Evolutionary conservation across 2,888 invertebrate species (phyloP), one percentile per base, ranked within the genome.

Genomic region (Campoplex nolae): DNA sequence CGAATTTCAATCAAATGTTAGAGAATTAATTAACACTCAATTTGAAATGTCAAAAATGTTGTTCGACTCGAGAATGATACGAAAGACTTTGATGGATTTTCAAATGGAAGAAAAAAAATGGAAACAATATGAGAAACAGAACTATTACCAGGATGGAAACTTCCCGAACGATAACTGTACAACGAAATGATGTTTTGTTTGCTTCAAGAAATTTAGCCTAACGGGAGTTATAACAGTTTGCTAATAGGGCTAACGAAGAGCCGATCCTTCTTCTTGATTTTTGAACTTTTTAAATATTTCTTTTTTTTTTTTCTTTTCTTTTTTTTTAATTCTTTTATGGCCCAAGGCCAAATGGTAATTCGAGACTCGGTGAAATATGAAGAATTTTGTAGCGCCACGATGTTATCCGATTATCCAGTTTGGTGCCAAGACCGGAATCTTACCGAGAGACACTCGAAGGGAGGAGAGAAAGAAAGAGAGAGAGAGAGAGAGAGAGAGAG

Each of bases 151-250:
- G 23, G 28, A 32, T 11, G 6, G 28, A 45, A 1, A 9, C 45
- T 11, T 28, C 18, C 4, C 16, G 51, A n/a, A 35, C 11, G 51
- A 23, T 67, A 67, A 68, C 54, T 54, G 54, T 68, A 8, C 51
- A 54, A 23, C 23, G 3, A 48, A n/a, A 16, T 70, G 35, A 32
- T 18, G 65, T 35, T 9, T 28, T 68, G 42, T 70, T 84, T 51
- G 62, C 68, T 45, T 56, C n/a, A 35, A 62, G 4, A 48, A 67
- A 16, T 82, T 73, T 58, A 35, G 38, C 38, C n/a, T 65, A 81
- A 77, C 77, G 73, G 54, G 18, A 70, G 23, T 58, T 74, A 77
- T 77, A 77, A 85, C 77, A 73, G 73, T 68, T 77, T 78, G n/a
- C 58, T 65, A 62, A 82, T 78, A 48, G 23, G 51, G 71, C 35